Evolutionary conservation across 2,113 vertebrate genomes (phyloP).

Genomic region (Ictidomys tridecemlineatus): DNA sequence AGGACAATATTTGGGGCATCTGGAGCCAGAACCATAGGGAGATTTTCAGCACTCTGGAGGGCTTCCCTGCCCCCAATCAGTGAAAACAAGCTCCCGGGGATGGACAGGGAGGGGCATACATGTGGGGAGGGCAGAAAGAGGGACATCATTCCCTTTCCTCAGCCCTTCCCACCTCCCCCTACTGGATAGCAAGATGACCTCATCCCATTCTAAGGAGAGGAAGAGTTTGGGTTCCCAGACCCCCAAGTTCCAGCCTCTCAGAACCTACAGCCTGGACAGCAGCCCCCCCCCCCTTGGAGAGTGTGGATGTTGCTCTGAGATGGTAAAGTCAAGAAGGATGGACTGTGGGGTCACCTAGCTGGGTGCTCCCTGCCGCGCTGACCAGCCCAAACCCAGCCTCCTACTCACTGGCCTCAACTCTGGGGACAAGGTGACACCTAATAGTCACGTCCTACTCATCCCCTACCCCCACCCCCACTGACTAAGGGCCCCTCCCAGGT

Average conservation of each 20-base stretch:
- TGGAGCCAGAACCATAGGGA: not conserved
- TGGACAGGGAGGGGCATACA: no score
- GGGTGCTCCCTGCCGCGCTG: not conserved
- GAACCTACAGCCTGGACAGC: not conserved
- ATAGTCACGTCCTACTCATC: not conserved
- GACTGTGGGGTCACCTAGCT: not conserved
- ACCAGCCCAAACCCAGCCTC: not conserved
- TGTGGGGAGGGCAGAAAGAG: not conserved
- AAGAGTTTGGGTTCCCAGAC: not conserved
- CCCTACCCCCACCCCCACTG: not conserved
- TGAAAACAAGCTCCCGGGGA: not conserved
- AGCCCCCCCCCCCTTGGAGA: not conserved
- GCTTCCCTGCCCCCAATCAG: not conserved
- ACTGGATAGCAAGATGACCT: not conserved
- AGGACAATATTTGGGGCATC: not conserved
- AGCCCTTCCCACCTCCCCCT: not conserved
- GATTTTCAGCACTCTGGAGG: not conserved
- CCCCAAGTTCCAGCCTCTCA: not conserved
- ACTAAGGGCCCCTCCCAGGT: not conserved
- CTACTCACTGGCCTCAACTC: not conserved
- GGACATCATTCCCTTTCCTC: not conserved
- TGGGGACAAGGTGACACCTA: not conserved
- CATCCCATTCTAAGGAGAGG: not conserved
- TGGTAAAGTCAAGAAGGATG: not conserved
- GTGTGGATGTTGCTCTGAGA: not conserved